Base-by-base conservation (phyloP, 2,797 vertebrate genomes). In the Clarias fuscus region DNA sequence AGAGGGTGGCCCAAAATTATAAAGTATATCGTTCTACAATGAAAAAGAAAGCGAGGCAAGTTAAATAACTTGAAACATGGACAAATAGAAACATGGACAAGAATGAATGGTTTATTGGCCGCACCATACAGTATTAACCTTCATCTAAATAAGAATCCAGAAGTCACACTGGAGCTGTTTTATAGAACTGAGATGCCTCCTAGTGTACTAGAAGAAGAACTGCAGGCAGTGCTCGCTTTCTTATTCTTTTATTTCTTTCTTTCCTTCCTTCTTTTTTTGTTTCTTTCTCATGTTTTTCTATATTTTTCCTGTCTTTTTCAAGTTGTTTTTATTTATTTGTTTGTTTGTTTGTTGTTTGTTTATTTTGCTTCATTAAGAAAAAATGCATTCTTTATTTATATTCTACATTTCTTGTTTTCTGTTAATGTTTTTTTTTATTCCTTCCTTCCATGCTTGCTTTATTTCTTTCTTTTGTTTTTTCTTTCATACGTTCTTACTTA, bases 131-230 rank as follows among this genome's bases (percentile, higher is more conserved):
- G 48, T 48, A 11, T 11, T 80, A 27, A 2, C 15, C 40, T 56
- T 24, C 14, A 48, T 40, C 14, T 73, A 33, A 68, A 68, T 64
- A 37, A 48, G 11, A 83, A 24, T 43, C 7, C 62, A 18, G 72
- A 61, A 30, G 5, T 17, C 37, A 59, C 62, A 61, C 56, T 22
- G n/a, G 58, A 71, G 65, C 62, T 88, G 70, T 84, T 81, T 65
- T 85, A 67, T 93, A 94, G 92, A 90, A 90, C 91, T 88, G 88
- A 94, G 92, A 93, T 93, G 93, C 92, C 94, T 94, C 95, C 94
- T 93, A 93, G 91, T 93, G 95, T 95, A 91, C 85, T 53, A 59
- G 75, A 0, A 67, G 85, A 88, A 92, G 92, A 92, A 95, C 92
- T 95, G 90, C 93, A 95, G 76, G 87, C 81, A 75, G 78, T 33